Evolutionary conservation across 64 coral and sea anemone species (phyloP).

Genomic region (Pachyseris speciosa): DNA sequence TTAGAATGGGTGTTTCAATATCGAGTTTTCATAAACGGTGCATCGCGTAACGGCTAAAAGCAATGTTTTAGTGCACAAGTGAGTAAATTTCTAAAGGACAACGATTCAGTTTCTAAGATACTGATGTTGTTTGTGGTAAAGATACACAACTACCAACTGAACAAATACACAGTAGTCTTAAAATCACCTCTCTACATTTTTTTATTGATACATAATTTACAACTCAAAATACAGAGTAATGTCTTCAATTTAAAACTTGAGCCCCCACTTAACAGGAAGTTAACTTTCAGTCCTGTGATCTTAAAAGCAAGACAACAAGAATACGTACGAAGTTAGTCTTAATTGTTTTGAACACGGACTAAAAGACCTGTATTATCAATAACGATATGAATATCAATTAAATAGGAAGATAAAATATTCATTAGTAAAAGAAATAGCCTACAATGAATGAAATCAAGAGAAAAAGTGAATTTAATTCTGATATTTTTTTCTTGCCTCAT

Average conservation of each 20-base stretch:
- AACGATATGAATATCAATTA: not conserved
- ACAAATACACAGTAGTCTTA: not conserved
- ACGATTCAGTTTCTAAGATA: not conserved
- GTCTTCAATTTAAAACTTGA: not conserved
- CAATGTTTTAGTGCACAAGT: too few relatives aligned
- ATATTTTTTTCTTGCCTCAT: not conserved
- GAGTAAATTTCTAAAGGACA: not conserved
- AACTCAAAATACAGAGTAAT: not conserved
- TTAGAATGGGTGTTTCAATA: not conserved
- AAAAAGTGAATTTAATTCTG: not conserved
- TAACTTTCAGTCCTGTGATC: not conserved
- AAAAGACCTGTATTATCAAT: not conserved
- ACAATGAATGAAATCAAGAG: not conserved
- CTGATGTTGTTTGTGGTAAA: not conserved
- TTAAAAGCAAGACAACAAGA: not conserved
- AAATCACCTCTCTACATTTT: not conserved
- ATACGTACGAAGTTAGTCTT: not conserved
- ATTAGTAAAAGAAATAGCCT: not conserved
- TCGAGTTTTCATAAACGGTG: not conserved
- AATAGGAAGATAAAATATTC: not conserved
- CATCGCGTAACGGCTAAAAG: not conserved
- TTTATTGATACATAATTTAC: constrained; percentile 1
- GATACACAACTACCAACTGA: not conserved
- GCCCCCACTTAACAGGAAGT: not conserved
- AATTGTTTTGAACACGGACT: not conserved